Base-by-base conservation (phyloP, 1,140 invertebrate species). In the Aricia agestis region DNA sequence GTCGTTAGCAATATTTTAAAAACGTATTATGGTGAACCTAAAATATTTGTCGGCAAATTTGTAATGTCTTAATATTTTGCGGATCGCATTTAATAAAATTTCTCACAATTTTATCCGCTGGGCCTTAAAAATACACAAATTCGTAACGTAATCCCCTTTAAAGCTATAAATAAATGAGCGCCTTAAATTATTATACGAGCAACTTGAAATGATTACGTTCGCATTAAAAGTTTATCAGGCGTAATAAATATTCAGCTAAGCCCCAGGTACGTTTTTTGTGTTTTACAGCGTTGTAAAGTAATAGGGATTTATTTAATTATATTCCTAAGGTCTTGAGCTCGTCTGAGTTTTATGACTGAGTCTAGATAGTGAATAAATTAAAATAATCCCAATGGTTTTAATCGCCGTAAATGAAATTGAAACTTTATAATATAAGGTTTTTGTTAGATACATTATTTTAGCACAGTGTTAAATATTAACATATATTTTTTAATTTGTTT, bases 201-300 rank as follows among this genome's bases (percentile, higher is more conserved):
- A 63, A 63, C 59, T 63, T 25, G 18, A 63, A 63, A 63, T 63
- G 17, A 63, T 63, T 63, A 59, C 18, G 18, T 19, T 19, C 19
- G 59, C 18, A 63, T 63, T 63, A 19, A 63, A 63, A 63, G 18
- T 63, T 19, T 63, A 63, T 11, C 59, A 63, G 59, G 59, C 59
- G 18, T 63, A 31, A 63, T 63, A 63, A 63, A 63, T 63, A 63
- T 19, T 18, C 59, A 63, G 18, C 10, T 19, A 25, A 63, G 59
- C 17, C 59, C 11, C 17, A 9, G 6, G 10, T 31, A 1, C 6
- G 18, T 19, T 63, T 63, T 63, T 63, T 63, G 18, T 63, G 59
- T 63, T 31, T 19, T 31, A 63, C 18, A 63, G 25, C 17, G 18
- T 11, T 19, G 45, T 63, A 11, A 19, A n/a, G 58, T 59, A 59